Base-by-base conservation (phyloP, 1,140 invertebrate genomes). In the Ostrea edulis region DNA sequence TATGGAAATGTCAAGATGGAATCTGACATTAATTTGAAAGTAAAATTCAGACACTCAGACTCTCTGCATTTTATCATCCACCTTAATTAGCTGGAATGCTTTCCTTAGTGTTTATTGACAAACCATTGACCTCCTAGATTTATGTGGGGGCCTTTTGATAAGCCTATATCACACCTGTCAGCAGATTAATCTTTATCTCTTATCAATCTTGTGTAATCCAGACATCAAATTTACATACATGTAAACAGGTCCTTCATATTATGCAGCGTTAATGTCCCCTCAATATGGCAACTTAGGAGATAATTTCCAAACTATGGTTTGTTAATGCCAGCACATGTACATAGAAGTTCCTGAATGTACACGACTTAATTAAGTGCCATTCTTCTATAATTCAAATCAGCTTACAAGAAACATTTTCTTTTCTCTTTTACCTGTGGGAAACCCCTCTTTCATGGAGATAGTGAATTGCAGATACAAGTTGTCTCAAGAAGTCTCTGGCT, bases 381-480 rank as follows among this genome's bases (percentile, higher is more conserved):
- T 44, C 35, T 44, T 44, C 35, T 44, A 44, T 44, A 44, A 44
- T 44, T 44, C 1, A 44, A 44, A 44, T 44, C 2, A 44, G 35
- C 35, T 44, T 44, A 44, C 35, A 44, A 44, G 35, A 44, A 44
- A 44, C 35, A 44, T n/a, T 62, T 62, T 62, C 17, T 62, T 62
- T 20, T 20, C 17, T n/a, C n/a, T 25, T 62, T 77, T 94, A 97
- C 96, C 96, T 96, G 94, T 97, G 97, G 85, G 97, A 96, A 85
- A 97, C 96, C 71, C 96, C 96, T 77, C 96, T 93, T 44, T 96
- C 96, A 93, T 97, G 97, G 95, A 97, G 96, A 93, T 97, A 96
- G 81, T 96, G 94, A 62, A 97, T 94, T 52, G 97, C 97, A 17
- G 96, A 97, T 9, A 96, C 96, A 55, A 97, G 95, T 94, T 97